These are phyloP conservation scores for Pandemis heparana DNA, from an alignment of 2,888 invertebrate species.

Conservation along the genomic window DNA sequence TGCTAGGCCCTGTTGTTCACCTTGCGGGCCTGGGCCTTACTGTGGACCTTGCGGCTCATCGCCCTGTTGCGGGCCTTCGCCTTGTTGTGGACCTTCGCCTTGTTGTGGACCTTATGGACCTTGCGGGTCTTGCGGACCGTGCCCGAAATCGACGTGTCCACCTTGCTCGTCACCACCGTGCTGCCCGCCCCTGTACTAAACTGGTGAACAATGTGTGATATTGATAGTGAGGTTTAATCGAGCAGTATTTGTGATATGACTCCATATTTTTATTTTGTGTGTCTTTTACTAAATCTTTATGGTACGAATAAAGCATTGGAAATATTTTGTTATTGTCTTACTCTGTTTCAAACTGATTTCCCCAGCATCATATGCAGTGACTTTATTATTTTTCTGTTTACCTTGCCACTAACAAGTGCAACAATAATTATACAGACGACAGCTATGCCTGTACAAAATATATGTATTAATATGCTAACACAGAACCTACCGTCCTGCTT, in stretches of 20 bases:
- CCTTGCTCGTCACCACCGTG: background rate
- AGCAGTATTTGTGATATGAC: background rate
- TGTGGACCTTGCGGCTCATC: background rate
- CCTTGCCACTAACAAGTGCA: too few relatives aligned
- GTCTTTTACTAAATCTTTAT: background rate
- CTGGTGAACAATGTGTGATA: background rate
- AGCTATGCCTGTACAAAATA: too few relatives aligned
- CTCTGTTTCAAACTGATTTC: too few relatives aligned
- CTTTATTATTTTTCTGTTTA: too few relatives aligned
- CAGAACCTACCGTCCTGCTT: too few relatives aligned
- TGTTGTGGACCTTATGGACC: background rate
- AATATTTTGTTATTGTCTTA: background rate
- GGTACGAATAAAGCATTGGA: background rate
- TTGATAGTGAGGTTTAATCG: background rate
- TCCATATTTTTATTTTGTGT: background rate
- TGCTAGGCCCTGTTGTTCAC: background rate
- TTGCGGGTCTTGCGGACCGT: background rate
- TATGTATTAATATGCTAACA: too few relatives aligned
- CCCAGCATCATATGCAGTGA: too few relatives aligned
- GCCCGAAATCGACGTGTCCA: background rate
- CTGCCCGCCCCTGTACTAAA: background rate
- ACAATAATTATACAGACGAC: too few relatives aligned
- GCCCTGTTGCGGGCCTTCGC: background rate
- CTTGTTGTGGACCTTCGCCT: background rate
- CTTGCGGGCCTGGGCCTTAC: background rate